These are phyloP conservation scores for Bradysia coprophila DNA, from an alignment of 1,140 invertebrate species.

Conservation along the genomic window DNA sequence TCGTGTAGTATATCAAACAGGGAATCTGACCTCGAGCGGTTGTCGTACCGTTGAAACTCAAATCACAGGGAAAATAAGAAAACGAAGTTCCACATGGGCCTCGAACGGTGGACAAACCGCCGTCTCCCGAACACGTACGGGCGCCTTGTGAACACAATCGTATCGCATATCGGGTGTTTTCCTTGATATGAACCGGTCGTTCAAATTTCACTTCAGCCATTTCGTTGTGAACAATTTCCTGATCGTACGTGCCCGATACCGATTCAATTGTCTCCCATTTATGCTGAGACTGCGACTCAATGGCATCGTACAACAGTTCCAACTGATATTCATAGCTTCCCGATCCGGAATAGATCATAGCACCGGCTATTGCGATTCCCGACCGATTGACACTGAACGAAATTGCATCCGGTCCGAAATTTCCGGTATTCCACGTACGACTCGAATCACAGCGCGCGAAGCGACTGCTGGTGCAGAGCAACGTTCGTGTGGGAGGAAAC, in stretches of 20 bases:
- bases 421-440: constrained; percentile 91
- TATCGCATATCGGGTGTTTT: constrained; percentile 77
- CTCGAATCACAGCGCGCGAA: constrained; percentile 78
- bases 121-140: constrained; percentile 82
- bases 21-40: constrained; percentile 88
- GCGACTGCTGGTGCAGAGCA: constrained; percentile 72
- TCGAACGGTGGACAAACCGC: constrained; percentile 65
- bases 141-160: constrained; percentile 80
- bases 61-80: constrained; percentile 76
- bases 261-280: constrained; percentile 23
- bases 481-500: constrained; percentile 29
- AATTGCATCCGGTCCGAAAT: constrained; percentile 91
- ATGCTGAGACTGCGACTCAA: constrained; percentile 26
- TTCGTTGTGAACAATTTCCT: constrained; percentile 44
- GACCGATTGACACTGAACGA: constrained; percentile 82
- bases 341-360: constrained; percentile 68
- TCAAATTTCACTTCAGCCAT: constrained; percentile 85
- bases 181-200: constrained; percentile 70
- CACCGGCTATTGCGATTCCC: constrained; percentile 77
- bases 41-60: constrained; percentile 91
- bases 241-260: constrained; percentile 19
- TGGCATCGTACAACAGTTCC: constrained; percentile 68
- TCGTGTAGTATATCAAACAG: constrained; percentile 72
- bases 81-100: constrained; percentile 86
- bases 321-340: constrained; percentile 81